Conservation (phyloP, 2,888 invertebrate genomes). For the Pilophorus perplexus region DNA sequence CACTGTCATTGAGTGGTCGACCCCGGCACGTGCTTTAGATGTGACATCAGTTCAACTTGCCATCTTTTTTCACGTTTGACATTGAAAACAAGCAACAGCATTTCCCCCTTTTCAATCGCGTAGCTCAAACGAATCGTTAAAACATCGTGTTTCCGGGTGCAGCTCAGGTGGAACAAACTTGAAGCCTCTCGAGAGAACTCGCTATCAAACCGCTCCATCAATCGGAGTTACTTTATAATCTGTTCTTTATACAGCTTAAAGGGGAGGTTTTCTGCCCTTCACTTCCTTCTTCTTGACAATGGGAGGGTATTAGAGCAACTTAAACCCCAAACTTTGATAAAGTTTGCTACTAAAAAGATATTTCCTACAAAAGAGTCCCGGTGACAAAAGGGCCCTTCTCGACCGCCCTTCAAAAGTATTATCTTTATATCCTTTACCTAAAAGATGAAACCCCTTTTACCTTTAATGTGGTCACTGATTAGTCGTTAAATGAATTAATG, state of each 20-base stretch:
- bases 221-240: constrained; percentile 39
- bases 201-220: constrained; percentile 35
- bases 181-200: too few species aligned
- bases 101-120: too few species aligned
- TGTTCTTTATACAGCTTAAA: constrained; percentile 35
- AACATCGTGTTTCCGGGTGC: too few species aligned
- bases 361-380: constrained; percentile 12
- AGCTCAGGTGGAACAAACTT: too few species aligned
- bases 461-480: constrained; percentile 27
- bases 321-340: constrained; percentile 35
- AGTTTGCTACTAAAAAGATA: constrained; percentile 33
- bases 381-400: constrained; percentile 33
- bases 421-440: constrained; percentile 30
- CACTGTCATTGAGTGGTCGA: too few species aligned
- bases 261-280: constrained; percentile 5
- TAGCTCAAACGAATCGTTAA: too few species aligned
- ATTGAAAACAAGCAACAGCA: too few species aligned
- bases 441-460: neutral
- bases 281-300: constrained; percentile 17
- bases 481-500: constrained; percentile 27
- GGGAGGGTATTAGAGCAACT: constrained; percentile 32
- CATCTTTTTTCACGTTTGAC: too few species aligned
- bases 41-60: too few species aligned
- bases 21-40: too few species aligned
- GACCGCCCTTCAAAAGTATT: constrained; percentile 17